These are phyloP conservation scores for Anseranas semipalmata DNA, from an alignment of 2,113 vertebrate species.

Conservation along the genomic window DNA sequence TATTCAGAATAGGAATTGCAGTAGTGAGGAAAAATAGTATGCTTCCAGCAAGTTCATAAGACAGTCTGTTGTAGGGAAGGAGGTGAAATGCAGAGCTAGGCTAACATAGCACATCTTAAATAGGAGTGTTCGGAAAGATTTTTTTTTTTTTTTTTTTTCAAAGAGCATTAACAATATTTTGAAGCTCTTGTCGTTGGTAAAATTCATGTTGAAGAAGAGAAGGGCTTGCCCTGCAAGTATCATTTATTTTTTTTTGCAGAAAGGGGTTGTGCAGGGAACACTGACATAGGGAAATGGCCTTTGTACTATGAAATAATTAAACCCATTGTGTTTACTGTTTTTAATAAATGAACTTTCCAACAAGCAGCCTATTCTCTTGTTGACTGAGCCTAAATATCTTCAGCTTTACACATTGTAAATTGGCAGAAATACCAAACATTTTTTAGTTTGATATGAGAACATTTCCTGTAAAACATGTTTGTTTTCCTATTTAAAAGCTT, in stretches of 20 bases:
- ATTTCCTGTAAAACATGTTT: slow-evolving; percentile 58
- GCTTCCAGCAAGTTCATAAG: neutral
- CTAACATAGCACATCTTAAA: neutral
- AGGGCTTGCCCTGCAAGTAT: neutral
- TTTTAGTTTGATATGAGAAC: slow-evolving; percentile 56
- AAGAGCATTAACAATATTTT: neutral
- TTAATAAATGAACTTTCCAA: slow-evolving; percentile 20
- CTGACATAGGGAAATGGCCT: neutral
- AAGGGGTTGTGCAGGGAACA: neutral
- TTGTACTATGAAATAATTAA: neutral
- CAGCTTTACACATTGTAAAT: slow-evolving; percentile 22
- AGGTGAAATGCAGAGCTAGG: neutral
- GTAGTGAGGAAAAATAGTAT: neutral
- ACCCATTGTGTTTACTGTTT: slow-evolving; percentile 7
- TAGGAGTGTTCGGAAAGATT: neutral
- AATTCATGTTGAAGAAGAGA: neutral
- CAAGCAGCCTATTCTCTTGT: slow-evolving; percentile 25
- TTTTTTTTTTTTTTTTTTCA: neutral
- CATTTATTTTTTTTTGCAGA: neutral
- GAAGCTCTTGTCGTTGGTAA: neutral
- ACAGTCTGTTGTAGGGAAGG: neutral
- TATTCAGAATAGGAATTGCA: neutral
- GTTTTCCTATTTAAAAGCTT: slow-evolving; percentile 12
- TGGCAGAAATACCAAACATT: slow-evolving; percentile 54
- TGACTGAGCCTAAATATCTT: slow-evolving; percentile 24